Base-by-base conservation (phyloP, 2,113 vertebrate genomes). In the Nannobrachium achirus region DNA sequence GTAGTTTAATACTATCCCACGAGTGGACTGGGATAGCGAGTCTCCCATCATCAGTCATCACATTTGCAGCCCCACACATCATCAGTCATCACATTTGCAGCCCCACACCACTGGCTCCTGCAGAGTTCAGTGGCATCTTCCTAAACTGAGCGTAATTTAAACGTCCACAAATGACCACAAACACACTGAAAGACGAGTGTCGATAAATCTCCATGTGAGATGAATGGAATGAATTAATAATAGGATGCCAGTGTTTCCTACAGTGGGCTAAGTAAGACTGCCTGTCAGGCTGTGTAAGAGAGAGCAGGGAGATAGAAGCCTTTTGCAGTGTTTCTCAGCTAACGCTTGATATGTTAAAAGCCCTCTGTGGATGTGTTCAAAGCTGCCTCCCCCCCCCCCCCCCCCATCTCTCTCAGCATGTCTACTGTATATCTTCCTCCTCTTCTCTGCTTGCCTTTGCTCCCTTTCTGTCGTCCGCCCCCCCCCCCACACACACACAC, bases 341-440 rank as follows among this genome's bases (percentile, higher is more conserved):
- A 46, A 68, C 11, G 6, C 11, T 33, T 48, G 76, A 75, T 50
- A 69, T 60, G 63, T 82, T 77, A 81, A 85, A 80, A 81, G 69
- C 67, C 55, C 40, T 71, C 50, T 70, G 63, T 45, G 18, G 41
- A 75, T 76, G 60, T 81, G 80, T 80, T 86, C 79, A 82, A 82
- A 70, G 56, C 50, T 15, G 9, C 6, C 7, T n/a, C n/a, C 42
- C 15, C 4, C 41, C 62, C 25, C 6, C 25, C 6, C 25, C 25
- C 6, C 25, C 6, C 6, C 25, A 33, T 33, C 25, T 2, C 25
- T 33, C 3, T 33, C 25, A n/a, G n/a, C n/a, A n/a, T n/a, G n/a
- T n/a, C n/a, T n/a, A n/a, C n/a, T n/a, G n/a, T n/a, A n/a, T n/a
- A n/a, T 33, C 25, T 33, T 2, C 6, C 25, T 33, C 25, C n/a